Evolutionary conservation across 2,113 vertebrate genomes (phyloP).

Genomic region (Limanda limanda): DNA sequence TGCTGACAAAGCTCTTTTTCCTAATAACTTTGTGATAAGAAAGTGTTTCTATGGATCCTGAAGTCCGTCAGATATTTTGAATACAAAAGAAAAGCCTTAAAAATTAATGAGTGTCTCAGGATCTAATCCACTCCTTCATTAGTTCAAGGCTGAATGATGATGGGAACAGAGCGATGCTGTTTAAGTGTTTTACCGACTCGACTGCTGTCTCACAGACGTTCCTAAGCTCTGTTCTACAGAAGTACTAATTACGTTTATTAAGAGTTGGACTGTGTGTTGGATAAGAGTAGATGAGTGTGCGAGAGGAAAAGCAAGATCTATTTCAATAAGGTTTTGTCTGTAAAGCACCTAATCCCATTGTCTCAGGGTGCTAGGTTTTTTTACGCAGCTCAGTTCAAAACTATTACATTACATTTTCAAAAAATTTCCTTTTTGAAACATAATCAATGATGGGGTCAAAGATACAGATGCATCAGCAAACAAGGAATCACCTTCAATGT

Average conservation of each 20-base stretch:
- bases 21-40: background rate
- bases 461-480: no score
- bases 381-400: no score
- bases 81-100: constrained; percentile 16
- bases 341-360: no score
- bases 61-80: constrained; percentile 5
- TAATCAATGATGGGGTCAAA: no score
- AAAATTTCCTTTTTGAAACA: no score
- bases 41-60: constrained; percentile 17
- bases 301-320: no score
- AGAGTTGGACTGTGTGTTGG: constrained; percentile 8
- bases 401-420: no score
- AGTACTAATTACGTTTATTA: constrained; percentile 40
- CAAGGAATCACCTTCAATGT: no score
- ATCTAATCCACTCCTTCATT: constrained; percentile 25
- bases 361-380: no score
- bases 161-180: background rate
- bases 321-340: no score
- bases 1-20: background rate
- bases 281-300: no score
- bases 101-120: constrained; percentile 14
- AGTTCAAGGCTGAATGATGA: constrained; percentile 27
- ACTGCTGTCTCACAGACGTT: constrained; percentile 46
- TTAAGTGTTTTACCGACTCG: constrained; percentile 31
- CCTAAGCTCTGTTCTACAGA: constrained; percentile 34